Conservation (phyloP, 2,888 invertebrate species). For the Microctonus aethiopoides region DNA sequence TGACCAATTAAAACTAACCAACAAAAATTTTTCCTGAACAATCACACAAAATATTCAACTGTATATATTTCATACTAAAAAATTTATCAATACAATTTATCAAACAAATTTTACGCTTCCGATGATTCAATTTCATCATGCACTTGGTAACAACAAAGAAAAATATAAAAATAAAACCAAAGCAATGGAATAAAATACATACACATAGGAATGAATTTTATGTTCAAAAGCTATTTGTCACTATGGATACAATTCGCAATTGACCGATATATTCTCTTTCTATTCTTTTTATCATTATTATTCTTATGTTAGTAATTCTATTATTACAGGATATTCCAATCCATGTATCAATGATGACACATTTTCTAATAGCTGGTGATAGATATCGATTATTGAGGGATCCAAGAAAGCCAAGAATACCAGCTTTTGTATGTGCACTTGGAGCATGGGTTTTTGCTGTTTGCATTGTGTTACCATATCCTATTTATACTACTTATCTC, state of each 20-base stretch:
- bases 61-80: too few relatives aligned
- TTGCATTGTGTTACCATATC: conserved; percentile 79
- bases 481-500: conserved; percentile 78
- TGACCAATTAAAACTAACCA: too few relatives aligned
- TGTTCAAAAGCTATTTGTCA: too few relatives aligned
- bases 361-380: conserved; percentile 76
- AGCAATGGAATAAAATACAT: neutral
- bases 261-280: too few relatives aligned
- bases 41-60: too few relatives aligned
- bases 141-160: too few relatives aligned
- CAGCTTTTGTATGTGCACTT: conserved; percentile 76
- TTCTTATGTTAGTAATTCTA: neutral
- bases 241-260: too few relatives aligned
- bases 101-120: too few relatives aligned
- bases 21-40: too few relatives aligned
- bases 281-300: neutral
- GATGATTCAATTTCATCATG: neutral
- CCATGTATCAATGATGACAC: conserved; percentile 78
- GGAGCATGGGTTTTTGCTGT: conserved; percentile 79
- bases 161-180: too few relatives aligned
- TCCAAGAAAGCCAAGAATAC: conserved; percentile 74
- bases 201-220: neutral
- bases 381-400: conserved; percentile 75
- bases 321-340: conserved; percentile 75
- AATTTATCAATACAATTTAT: too few relatives aligned